Conservation (phyloP, 2,113 vertebrate species). For the Dromiciops gliroides region DNA sequence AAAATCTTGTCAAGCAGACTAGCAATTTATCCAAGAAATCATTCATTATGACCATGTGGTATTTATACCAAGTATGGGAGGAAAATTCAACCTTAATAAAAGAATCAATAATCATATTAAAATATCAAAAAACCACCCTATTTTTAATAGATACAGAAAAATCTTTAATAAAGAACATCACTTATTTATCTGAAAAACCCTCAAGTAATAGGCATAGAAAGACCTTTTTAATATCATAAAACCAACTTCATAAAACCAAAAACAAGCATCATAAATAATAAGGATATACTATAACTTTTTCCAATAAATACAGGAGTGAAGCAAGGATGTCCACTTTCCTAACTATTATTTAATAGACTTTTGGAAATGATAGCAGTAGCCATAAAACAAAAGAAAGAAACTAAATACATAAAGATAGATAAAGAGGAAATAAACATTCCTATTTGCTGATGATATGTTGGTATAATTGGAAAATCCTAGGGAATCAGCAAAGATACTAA, state of each 20-base stretch:
- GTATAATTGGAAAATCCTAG: background rate
- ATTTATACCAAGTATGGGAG: no score
- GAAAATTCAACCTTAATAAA: no score
- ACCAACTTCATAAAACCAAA: background rate
- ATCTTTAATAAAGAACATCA: no score
- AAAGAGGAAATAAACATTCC: background rate
- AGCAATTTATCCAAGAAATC: no score
- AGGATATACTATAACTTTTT: background rate
- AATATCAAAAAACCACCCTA: no score
- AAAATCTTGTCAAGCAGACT: no score
- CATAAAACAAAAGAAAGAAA: background rate
- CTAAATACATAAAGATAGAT: background rate
- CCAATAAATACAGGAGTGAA: background rate
- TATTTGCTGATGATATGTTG: background rate
- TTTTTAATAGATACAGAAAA: no score
- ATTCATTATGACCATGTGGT: no score
- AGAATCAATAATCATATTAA: no score
- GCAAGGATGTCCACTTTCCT: background rate
- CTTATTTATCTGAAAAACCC: no score
- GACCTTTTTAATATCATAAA: background rate
- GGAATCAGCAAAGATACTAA: background rate
- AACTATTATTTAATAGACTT: background rate
- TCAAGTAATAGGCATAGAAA: no score
- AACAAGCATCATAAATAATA: background rate
- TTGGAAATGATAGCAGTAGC: background rate